phyloP scores from a whole-genome alignment of 2,113 vertebrate genomes.

The Galemys pyrenaicus region DNA sequence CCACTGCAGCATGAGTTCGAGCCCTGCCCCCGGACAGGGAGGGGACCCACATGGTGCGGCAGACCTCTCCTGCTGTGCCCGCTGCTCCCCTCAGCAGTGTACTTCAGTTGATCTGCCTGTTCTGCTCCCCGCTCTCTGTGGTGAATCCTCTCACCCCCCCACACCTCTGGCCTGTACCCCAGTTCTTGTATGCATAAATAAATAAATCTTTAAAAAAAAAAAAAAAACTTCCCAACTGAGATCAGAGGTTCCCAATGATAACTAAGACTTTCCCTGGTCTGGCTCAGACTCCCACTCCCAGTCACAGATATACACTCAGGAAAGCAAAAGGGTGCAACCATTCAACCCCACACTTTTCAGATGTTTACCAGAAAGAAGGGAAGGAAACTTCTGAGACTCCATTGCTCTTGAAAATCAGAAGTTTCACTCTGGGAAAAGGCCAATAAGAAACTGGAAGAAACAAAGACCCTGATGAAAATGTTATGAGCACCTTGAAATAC shows the following conservation, averaged over 20 bases:
- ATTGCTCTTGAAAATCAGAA: neutral
- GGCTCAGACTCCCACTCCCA: neutral
- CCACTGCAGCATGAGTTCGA: no score
- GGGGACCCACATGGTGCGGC: no score
- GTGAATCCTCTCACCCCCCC: no score
- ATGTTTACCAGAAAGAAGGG: neutral
- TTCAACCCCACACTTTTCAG: neutral
- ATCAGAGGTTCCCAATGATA: neutral
- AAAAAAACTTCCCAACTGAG: neutral
- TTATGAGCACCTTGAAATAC: neutral
- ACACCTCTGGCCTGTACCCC: no score
- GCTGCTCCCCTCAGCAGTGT: no score
- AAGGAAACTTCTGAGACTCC: neutral
- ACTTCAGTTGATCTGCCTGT: no score
- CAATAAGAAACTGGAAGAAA: neutral
- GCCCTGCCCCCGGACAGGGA: no score
- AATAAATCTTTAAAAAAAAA: no score
- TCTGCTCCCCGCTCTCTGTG: no score
- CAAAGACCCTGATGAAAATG: neutral
- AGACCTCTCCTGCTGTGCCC: no score
- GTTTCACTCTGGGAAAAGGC: neutral
- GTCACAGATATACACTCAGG: neutral
- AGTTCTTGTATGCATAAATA: no score
- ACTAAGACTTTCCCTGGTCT: neutral
- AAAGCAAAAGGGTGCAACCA: fast-evolving